A percentile compares a stretch with the other conserved stretches of the same genome.
These are phyloP conservation scores for Metacarcinus magister DNA, from an alignment of 2,888 invertebrate genomes.

Conservation along the genomic window DNA sequence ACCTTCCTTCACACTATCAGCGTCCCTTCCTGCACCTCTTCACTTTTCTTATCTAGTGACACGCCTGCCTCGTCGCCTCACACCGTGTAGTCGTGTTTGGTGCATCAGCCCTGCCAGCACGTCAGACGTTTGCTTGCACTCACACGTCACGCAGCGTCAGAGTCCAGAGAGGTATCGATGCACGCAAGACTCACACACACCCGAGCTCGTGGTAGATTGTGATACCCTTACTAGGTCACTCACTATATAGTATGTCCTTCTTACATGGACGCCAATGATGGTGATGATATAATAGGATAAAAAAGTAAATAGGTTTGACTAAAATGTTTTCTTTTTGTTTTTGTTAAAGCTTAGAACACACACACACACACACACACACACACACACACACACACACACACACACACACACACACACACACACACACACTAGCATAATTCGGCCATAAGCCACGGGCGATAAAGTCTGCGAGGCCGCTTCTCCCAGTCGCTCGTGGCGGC, in stretches of 20 bases:
- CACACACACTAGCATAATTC: not conserved
- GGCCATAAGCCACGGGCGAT: conserved; percentile 11
- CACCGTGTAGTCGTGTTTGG: not conserved
- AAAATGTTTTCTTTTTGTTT: no score
- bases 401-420: conserved; percentile 31
- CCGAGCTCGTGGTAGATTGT: not conserved
- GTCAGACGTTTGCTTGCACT: conserved; percentile 3
- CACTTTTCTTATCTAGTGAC: not conserved
- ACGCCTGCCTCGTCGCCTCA: not conserved
- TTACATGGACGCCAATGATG: no score
- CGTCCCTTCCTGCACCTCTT: not conserved
- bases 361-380: not conserved
- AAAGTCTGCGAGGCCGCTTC: not conserved
- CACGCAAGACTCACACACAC: not conserved
- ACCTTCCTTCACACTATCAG: not conserved
- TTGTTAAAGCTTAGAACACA: no score
- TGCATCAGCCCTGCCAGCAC: not conserved
- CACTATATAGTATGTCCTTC: not conserved
- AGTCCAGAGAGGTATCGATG: not conserved
- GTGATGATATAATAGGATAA: no score
- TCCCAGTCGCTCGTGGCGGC: not conserved
- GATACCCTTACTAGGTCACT: not conserved
- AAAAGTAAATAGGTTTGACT: no score
- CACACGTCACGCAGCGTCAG: not conserved
- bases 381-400: not conserved